A percentile compares a stretch with the other conserved stretches of the same genome.
These are phyloP conservation scores for Mesembrinibis cayennensis DNA, from an alignment of 2,113 vertebrate species.

Conservation along the genomic window DNA sequence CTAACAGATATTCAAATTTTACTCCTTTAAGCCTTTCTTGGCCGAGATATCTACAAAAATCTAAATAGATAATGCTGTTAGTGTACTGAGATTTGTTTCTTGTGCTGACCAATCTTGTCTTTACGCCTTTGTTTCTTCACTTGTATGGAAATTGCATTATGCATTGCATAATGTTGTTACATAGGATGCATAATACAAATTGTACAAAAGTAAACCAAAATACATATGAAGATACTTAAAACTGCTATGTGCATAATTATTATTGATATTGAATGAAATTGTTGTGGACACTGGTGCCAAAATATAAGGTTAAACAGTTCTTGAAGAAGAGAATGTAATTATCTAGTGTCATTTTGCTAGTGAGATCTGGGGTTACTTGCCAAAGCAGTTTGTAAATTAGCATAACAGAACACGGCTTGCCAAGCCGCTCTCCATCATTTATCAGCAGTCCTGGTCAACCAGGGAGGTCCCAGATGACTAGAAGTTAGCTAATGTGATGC, in stretches of 20 bases:
- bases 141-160: background rate
- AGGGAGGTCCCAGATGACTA: too few species aligned
- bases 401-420: too few species aligned
- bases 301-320: background rate
- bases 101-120: background rate
- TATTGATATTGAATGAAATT: background rate
- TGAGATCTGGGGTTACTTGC: background rate
- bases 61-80: background rate
- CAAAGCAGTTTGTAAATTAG: background rate
- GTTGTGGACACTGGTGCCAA: background rate
- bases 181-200: background rate
- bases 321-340: background rate
- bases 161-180: background rate
- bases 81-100: background rate
- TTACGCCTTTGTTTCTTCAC: background rate
- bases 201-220: background rate
- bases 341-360: background rate
- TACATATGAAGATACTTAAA: background rate
- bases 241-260: background rate
- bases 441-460: too few species aligned
- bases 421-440: too few species aligned
- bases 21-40: background rate
- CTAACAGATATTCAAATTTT: background rate
- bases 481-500: too few species aligned
- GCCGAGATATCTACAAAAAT: background rate